Evolutionary conservation across 1,140 invertebrate species (phyloP), one percentile per base, ranked within the genome.

Genomic region (Calycopis cecrops): DNA sequence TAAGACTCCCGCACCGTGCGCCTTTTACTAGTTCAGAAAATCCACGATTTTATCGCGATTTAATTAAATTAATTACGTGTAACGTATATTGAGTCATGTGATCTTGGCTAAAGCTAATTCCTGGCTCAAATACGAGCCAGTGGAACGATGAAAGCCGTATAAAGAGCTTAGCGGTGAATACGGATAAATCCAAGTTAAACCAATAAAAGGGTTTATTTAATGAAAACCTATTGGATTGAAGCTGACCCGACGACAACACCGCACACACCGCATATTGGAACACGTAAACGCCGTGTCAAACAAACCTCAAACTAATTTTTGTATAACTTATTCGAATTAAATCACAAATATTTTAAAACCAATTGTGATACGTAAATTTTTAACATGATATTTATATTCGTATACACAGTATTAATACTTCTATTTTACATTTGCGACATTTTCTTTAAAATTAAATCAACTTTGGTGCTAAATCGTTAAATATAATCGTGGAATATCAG

Each of bases 171-270:
- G 67, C 69, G 57, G 59, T 57, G 62, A 69, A 70, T 73, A 79
- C 77, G 75, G 67, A 65, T 76, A 80, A 85, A 82, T 81, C 80
- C 76, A 57, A 76, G 69, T 76, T 85, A 85, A 85, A 82, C 82
- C 82, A 83, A 85, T 84, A 83, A 85, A 84, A 81, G 77, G 82
- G 74, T 82, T 85, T 76, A 80, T 81, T 82, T 78, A 81, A 84
- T 79, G 78, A 82, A 84, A 82, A 81, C 76, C 82, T 83, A 85
- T 82, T 74, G 79, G 77, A 82, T 82, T 73, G 70, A 71, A 58
- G 68, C 60, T 69, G 69, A 64, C 72, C 63, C 65, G 70, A 48
- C 66, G 63, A 35, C 60, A 57, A 59, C 16, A 34, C 21, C 44
- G 52, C 44, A 35, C n/a, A 14, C 7, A 16, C 12, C 40, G 40